Conservation (phyloP, 2,797 vertebrate species). For the Paramormyrops hopkinsi region DNA sequence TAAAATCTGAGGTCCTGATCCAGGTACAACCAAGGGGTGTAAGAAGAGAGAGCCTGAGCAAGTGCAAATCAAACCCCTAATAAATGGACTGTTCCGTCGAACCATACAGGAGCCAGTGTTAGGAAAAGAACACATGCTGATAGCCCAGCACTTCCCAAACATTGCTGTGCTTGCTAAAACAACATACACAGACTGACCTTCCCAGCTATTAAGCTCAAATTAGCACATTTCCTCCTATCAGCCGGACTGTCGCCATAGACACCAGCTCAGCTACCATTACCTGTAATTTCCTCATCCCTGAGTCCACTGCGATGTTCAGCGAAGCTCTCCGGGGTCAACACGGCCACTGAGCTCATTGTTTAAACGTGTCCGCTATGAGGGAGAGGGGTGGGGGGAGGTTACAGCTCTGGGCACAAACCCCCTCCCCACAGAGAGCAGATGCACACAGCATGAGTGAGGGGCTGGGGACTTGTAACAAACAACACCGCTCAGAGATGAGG, state of each 20-base stretch:
- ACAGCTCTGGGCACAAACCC: neutral
- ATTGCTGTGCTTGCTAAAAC: neutral
- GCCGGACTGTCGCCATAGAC: neutral
- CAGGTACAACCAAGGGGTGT: neutral
- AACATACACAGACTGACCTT: neutral
- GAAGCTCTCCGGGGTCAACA: conserved; percentile 76
- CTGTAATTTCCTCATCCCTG: conserved; percentile 62
- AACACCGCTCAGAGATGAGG: neutral
- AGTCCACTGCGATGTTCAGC: conserved; percentile 67
- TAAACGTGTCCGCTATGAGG: conserved; percentile 63
- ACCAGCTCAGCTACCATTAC: conserved; percentile 33
- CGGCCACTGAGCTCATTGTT: conserved; percentile 75
- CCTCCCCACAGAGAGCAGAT: neutral
- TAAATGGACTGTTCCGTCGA: neutral
- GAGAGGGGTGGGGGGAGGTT: neutral
- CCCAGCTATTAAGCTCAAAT: conserved; percentile 1
- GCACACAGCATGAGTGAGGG: conserved; percentile 1
- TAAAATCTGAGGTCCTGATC: neutral
- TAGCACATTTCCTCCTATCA: neutral
- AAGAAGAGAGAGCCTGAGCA: neutral
- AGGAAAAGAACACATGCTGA: neutral
- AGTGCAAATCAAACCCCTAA: neutral
- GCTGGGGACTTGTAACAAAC: neutral
- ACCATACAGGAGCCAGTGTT: neutral
- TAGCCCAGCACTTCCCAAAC: neutral